These are phyloP conservation scores for Tamias sibiricus DNA, from an alignment of 2,113 vertebrate genomes.

Conservation along the genomic window DNA sequence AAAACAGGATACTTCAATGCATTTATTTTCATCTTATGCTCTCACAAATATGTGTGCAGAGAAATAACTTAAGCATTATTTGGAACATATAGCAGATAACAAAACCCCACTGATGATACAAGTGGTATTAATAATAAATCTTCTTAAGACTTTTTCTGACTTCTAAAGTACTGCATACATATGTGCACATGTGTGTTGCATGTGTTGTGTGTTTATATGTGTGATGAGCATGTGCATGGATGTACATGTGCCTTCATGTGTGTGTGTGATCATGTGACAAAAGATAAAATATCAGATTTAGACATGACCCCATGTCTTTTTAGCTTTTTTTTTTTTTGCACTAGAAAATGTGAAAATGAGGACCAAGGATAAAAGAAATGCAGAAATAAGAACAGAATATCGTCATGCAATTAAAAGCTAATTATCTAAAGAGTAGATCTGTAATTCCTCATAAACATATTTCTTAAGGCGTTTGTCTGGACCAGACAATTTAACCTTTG, in stretches of 20 bases:
- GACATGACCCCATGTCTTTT: not conserved
- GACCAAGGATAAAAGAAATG: not conserved
- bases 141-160: not conserved
- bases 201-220: too few species aligned
- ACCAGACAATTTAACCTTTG: not conserved
- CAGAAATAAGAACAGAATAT: not conserved
- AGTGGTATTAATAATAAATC: not conserved
- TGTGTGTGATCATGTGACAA: not conserved
- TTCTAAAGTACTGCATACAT: not conserved
- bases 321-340: not conserved
- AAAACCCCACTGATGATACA: not conserved
- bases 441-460: not conserved
- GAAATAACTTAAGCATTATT: not conserved
- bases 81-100: not conserved
- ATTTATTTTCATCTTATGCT: not conserved
- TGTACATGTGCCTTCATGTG: not conserved
- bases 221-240: not conserved
- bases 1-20: not conserved
- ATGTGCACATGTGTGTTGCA: fast-evolving
- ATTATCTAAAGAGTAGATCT: not conserved
- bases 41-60: not conserved
- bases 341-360: not conserved
- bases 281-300: not conserved
- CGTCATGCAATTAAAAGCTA: not conserved
- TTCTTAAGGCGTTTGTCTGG: too few species aligned